Evolutionary conservation across 2,113 vertebrate genomes (phyloP), one percentile per base, ranked within the genome.

Genomic region (Podarcis cretensis): DNA sequence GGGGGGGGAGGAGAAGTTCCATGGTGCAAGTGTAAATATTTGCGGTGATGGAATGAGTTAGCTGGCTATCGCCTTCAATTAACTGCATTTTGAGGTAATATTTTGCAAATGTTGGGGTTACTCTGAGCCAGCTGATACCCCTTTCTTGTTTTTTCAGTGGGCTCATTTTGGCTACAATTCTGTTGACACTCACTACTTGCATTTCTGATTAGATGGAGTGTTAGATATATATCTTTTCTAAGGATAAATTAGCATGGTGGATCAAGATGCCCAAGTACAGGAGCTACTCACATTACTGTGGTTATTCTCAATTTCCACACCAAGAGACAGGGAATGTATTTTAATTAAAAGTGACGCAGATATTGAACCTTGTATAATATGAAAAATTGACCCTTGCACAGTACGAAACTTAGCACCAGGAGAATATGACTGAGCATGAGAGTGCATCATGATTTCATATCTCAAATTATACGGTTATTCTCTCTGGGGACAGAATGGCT

Each of bases 301-400:
- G 65, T 35, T 9, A 78, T 69, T 84, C 89, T 90, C 81, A 78
- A 81, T 90, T 40, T 85, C 25, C 84, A 77, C 23, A 18, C n/a
- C 40, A 30, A 10, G 27, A 66, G 23, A 66, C 27, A 21, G 57
- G 30, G 13, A 65, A 85, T 65, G 23, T 21, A 23, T 76, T 76
- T 81, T 66, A 82, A 87, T 79, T 93, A 90, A 68, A 90, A 86
- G 7, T 90, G 76, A 85, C 32, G 89, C 30, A 18, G 32, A 89
- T 90, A 79, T 35, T 27, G 85, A 68, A 2, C 88, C 5, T 81
- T 78, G 89, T 90, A 79, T 73, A 90, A 63, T 63, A 63, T 63
- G 59, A 63, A 63, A 63, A 14, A 18, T 63, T 63, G 59, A 63
- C 18, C 59, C 59, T 63, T 63, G 59, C 18, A 63, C 18, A 63